Conservation (phyloP, 2,888 invertebrate genomes). For the Entomobrya proxima region DNA sequence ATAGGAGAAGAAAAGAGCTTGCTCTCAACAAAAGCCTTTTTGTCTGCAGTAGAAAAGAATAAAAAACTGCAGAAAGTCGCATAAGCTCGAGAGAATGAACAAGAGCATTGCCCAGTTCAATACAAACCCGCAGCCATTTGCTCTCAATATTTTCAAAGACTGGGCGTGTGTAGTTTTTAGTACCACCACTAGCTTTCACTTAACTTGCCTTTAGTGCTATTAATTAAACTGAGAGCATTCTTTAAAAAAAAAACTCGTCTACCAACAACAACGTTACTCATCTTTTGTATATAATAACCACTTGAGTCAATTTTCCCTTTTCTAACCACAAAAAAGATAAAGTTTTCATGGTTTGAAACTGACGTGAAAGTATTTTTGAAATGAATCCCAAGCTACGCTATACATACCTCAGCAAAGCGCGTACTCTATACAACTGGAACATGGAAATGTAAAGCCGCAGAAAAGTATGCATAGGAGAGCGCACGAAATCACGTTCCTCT, state of each 20-base stretch:
- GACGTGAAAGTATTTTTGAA: not conserved
- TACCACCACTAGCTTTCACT: not conserved
- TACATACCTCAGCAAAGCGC: not conserved
- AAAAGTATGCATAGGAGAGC: not conserved
- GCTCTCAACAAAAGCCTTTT: not conserved
- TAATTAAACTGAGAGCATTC: not conserved
- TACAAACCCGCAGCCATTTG: not conserved
- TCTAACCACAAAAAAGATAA: not conserved
- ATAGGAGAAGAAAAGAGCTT: too few relatives aligned
- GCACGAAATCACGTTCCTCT: not conserved
- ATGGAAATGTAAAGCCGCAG: not conserved
- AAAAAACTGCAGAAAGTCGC: not conserved
- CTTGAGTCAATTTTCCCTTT: not conserved
- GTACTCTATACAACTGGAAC: not conserved
- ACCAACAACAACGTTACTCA: not conserved
- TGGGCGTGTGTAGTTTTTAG: not conserved
- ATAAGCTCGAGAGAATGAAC: not conserved
- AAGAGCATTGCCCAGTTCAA: not conserved
- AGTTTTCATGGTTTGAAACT: not conserved
- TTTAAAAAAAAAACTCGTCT: not conserved
- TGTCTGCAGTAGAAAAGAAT: not conserved
- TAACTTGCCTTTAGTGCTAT: not conserved
- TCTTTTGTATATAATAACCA: not conserved
- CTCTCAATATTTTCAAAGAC: not conserved
- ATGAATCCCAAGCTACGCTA: too few relatives aligned